Evolutionary conservation across 2,113 vertebrate genomes (phyloP), one percentile per base, ranked within the genome.

Genomic region (Tamias sibiricus): DNA sequence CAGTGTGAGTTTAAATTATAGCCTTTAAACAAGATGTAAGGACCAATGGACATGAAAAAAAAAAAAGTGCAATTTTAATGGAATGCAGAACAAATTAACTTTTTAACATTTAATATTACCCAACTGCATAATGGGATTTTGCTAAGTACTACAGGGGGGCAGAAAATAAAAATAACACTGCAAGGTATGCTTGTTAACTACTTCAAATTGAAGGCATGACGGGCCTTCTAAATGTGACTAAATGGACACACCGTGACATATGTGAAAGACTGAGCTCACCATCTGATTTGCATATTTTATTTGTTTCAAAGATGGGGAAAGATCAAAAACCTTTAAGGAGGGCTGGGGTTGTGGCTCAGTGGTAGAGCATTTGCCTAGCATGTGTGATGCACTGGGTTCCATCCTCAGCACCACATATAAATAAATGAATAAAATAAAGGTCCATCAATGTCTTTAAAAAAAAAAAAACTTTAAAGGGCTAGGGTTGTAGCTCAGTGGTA

Each of bases 71-170:
- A 98, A 98, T 98, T 98, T 98, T 98, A 96, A 95, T 0, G 97
- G 98, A 98, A 99, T 98, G 98, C 98, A 99, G 98, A 99, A 99
- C 98, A 98, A 98, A 98, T 98, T 97, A 98, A 98, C 98, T 97
- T 98, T 98, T 98, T 98, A 98, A 96, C 97, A 98, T 98, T 94
- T 96, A 98, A 97, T 98, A 95, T 96, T 94, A 92, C 93, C 97
- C 96, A 97, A 71, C 89, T 96, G 96, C 96, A 97, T 96, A 98
- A 98, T 98, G 93, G 97, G 97, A 98, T 98, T 98, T 97, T 96
- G 98, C 86, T 97, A 98, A 98, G 93, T 96, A 97, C 97, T 97
- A 96, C 91, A 95, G 94, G 88, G 88, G 89, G 94, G 96, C 91
- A 97, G 97, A 98, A 98, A 98, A 98, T 97, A 97, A 98, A 98